Conservation (phyloP, 1,140 invertebrate genomes). For the Achatina immaculata region DNA sequence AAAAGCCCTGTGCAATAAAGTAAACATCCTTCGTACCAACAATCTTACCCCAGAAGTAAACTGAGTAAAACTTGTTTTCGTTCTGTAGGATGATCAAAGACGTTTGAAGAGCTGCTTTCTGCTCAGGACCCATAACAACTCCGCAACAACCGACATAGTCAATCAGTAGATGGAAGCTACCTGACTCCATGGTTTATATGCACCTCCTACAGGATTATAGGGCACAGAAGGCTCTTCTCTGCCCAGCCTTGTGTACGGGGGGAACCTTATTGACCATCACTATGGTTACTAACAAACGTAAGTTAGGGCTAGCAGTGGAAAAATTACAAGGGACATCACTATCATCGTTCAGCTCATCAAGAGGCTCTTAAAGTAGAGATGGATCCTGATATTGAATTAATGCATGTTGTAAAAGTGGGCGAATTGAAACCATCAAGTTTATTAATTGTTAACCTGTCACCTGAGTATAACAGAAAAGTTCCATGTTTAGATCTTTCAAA, state of each 20-base stretch:
- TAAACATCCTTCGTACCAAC: constrained; percentile 70
- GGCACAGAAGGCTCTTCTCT: not conserved
- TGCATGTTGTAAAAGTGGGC: constrained; percentile 43
- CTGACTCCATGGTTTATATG: constrained; percentile 65
- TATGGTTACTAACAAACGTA: constrained; percentile 24
- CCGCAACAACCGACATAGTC: constrained; percentile 70
- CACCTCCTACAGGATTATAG: not conserved
- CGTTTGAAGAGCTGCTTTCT: constrained; percentile 69
- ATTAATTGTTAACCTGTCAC: constrained; percentile 36
- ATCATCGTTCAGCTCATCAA: too few species aligned
- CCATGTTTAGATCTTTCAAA: constrained; percentile 23
- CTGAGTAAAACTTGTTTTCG: constrained; percentile 69
- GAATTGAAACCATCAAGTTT: constrained; percentile 26
- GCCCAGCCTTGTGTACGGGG: not conserved
- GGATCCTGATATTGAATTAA: constrained; percentile 52
- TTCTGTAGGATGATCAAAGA: constrained; percentile 69
- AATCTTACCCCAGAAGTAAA: constrained; percentile 72
- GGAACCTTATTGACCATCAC: constrained; percentile 40
- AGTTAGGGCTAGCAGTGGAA: too few species aligned
- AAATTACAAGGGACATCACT: too few species aligned
- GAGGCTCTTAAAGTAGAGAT: too few species aligned
- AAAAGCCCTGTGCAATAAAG: constrained; percentile 69
- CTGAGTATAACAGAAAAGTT: constrained; percentile 51
- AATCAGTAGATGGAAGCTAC: constrained; percentile 63
- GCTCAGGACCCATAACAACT: constrained; percentile 68